Evolutionary conservation across 53 echinoderm and acorn worm genomes (phyloP).

Genomic region (Patiria pectinifera): DNA sequence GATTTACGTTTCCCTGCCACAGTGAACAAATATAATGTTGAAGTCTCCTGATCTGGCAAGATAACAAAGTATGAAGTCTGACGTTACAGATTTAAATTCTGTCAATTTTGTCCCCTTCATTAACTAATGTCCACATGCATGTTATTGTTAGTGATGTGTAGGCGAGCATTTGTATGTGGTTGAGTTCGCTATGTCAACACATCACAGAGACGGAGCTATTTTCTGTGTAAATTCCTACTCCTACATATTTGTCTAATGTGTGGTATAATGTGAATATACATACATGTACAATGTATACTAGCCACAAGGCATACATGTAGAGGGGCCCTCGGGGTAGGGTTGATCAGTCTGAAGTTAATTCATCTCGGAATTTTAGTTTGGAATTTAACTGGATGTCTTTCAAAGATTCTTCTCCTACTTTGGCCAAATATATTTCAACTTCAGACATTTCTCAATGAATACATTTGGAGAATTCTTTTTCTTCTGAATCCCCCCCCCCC

Average conservation of each 20-base stretch:
- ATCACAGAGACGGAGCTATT: neutral
- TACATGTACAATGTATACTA: neutral
- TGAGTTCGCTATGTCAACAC: conserved; percentile 8
- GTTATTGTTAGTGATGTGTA: conserved; percentile 20
- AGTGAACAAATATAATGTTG: neutral
- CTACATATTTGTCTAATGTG: neutral
- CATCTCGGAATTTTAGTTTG: neutral
- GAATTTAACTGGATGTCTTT: neutral
- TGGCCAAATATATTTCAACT: no score
- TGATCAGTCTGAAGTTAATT: neutral
- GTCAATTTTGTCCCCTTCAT: neutral
- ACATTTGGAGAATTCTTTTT: no score
- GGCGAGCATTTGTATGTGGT: neutral
- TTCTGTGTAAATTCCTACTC: no score
- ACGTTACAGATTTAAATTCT: conserved; percentile 2
- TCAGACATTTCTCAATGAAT: no score
- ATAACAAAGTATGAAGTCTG: neutral
- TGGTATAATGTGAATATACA: neutral
- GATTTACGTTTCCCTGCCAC: neutral
- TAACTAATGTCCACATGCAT: neutral
- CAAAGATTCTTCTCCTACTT: neutral
- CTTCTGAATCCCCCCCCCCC: no score
- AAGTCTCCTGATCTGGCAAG: no score
- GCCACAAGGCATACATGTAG: no score
- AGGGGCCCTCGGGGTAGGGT: no score